These are phyloP conservation scores for Anoplopoma fimbria DNA, from an alignment of 2,113 vertebrate species.

Conservation along the genomic window DNA sequence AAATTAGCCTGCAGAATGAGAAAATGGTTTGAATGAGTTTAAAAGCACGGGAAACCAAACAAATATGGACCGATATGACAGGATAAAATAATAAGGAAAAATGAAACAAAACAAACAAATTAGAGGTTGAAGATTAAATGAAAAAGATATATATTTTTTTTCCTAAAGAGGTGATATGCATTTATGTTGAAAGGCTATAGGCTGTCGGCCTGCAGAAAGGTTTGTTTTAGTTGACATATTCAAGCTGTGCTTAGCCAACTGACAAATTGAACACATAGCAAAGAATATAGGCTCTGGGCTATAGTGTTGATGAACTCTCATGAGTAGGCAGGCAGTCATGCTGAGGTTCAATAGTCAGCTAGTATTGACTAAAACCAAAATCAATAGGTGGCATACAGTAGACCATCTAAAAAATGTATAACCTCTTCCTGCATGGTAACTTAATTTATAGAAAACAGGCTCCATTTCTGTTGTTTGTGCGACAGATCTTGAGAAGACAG, in stretches of 20 bases:
- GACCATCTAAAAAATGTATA: not conserved
- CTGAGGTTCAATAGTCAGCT: constrained; percentile 48
- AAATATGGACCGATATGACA: not conserved
- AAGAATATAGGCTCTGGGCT: constrained; percentile 42
- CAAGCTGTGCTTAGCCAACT: constrained; percentile 65
- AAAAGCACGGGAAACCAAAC: constrained; percentile 21
- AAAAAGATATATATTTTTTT: not conserved
- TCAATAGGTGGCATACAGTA: not conserved
- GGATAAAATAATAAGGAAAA: not conserved
- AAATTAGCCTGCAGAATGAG: constrained; percentile 34
- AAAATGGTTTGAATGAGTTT: constrained; percentile 34
- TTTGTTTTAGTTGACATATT: constrained; percentile 44
- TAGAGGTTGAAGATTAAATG: not conserved
- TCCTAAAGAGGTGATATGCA: not conserved
- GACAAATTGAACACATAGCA: constrained; percentile 64
- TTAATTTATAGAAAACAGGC: not conserved
- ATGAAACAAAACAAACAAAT: not conserved
- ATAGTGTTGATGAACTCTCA: constrained; percentile 60
- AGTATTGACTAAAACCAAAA: constrained; percentile 27
- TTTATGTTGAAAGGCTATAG: constrained; percentile 18
- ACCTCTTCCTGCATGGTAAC: constrained; percentile 2
- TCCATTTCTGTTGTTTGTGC: not conserved
- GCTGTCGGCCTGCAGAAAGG: constrained; percentile 29
- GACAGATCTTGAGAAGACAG: not conserved
- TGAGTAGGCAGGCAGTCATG: constrained; percentile 40